Conservation (phyloP, 2,113 vertebrate genomes). For the Trogon surrucura region DNA sequence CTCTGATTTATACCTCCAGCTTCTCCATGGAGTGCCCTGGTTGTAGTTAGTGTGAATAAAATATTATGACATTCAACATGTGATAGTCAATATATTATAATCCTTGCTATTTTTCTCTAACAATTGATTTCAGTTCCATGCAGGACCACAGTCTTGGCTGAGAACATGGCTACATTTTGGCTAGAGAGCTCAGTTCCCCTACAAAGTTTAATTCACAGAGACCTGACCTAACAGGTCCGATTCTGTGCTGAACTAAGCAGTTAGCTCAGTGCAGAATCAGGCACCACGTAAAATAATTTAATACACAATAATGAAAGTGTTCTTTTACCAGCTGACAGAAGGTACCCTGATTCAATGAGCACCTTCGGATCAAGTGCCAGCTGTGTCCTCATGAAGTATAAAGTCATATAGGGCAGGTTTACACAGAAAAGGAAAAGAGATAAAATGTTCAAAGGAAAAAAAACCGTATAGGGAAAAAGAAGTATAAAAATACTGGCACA, state of each 20-base stretch:
- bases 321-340: neutral
- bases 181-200: neutral
- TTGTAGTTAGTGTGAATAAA: neutral
- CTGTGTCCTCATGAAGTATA: neutral
- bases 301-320: neutral
- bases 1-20: neutral
- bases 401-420: neutral
- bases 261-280: neutral
- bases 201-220: neutral
- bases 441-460: neutral
- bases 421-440: neutral
- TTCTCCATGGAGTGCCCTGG: neutral
- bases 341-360: neutral
- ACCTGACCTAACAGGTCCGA: neutral
- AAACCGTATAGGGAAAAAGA: neutral
- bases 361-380: neutral
- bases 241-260: neutral
- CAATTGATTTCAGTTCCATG: neutral
- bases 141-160: neutral
- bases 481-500: neutral
- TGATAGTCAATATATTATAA: neutral
- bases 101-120: neutral
- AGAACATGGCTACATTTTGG: neutral
- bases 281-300: neutral
- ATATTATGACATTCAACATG: neutral